Base-by-base conservation (phyloP, 2,797 vertebrate species). In the Octomys mimax region DNA sequence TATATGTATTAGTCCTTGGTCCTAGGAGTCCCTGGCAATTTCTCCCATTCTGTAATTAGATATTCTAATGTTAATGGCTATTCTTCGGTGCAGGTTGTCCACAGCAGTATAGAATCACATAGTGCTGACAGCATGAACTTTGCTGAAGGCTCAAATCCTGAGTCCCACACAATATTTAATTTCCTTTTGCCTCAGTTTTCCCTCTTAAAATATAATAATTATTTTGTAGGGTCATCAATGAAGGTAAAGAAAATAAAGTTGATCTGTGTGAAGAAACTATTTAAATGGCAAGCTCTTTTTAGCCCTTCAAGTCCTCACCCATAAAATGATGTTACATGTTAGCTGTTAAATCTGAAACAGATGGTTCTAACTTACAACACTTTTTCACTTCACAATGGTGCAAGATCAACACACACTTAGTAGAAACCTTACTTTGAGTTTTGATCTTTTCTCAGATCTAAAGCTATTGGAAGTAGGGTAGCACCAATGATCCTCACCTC, bases 71-170 rank as follows among this genome's bases (percentile, higher is more conserved):
- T 62, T 36, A 21, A 33, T 36, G n/a, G 4, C 42, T 54, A 33
- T 71, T 81, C 78, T 9, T 18, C 33, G 46, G 18, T 28, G 18
- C 10, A 77, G 75, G 5, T 26, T 12, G 3, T 4, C 5, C 1
- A 1, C 0, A n/a, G 39, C 24, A 31, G 21, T 3, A 5, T 5
- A 36, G 21, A 59, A 4, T 33, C 31, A 22, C 8, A 8, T 4
- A 4, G 26, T 52, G 2, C 3, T 78, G 31, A 10, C 13, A 26
- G 4, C 54, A 33, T 14, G 26, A 68, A 39, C 11, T 21, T 46
- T n/a, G 8, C 61, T 70, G 3, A 19, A 22, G 9, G 7, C 57
- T 77, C 21, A 68, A 61, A 36, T 59, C 46, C 16, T 64, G 21
- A 31, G 4, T 11, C 26, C 18, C 13, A 18, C 12, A n/a, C 2